A percentile compares a stretch with the other conserved stretches of the same genome.
phyloP scores from a whole-genome alignment of 2,888 invertebrate species.

The Nudaria mundana region DNA sequence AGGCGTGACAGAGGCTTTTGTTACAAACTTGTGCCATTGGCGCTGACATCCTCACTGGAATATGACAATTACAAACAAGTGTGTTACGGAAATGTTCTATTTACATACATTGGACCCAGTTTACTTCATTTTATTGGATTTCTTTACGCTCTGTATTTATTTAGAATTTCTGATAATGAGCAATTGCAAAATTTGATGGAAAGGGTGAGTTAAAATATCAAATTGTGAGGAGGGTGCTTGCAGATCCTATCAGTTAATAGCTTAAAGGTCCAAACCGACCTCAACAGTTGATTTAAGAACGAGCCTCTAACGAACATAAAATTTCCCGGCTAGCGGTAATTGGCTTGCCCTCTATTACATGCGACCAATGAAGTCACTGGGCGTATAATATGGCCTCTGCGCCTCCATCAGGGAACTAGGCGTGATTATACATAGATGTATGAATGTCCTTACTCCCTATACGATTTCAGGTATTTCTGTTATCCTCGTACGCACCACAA shows the following conservation, averaged over 20 bases:
- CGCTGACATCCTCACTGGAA: conserved; percentile 62
- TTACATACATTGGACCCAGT: conserved; percentile 88
- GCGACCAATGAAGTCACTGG: too few species aligned
- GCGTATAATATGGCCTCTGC: too few species aligned
- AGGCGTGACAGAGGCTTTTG: conserved; percentile 88
- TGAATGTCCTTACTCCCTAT: neutral
- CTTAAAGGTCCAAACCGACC: too few species aligned
- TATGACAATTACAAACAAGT: conserved; percentile 80
- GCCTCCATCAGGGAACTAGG: neutral
- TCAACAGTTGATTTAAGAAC: too few species aligned
- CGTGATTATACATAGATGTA: neutral
- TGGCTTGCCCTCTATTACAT: too few species aligned
- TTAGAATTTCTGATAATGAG: conserved; percentile 89
- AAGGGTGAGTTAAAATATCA: conserved; percentile 77
- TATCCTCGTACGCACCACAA: conserved; percentile 86
- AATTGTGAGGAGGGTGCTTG: too few species aligned
- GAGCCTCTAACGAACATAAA: too few species aligned
- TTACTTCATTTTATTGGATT: conserved; percentile 87
- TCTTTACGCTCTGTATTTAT: conserved; percentile 86
- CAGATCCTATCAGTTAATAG: too few species aligned
- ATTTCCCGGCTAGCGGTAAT: too few species aligned
- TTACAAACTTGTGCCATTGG: conserved; percentile 77
- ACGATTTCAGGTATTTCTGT: conserved; percentile 83
- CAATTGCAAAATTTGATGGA: conserved; percentile 92
- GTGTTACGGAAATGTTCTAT: conserved; percentile 86